A percentile compares a stretch with the other conserved stretches of the same genome.
Conservation (phyloP, 1,140 invertebrate species). For the Papilio helenus region DNA sequence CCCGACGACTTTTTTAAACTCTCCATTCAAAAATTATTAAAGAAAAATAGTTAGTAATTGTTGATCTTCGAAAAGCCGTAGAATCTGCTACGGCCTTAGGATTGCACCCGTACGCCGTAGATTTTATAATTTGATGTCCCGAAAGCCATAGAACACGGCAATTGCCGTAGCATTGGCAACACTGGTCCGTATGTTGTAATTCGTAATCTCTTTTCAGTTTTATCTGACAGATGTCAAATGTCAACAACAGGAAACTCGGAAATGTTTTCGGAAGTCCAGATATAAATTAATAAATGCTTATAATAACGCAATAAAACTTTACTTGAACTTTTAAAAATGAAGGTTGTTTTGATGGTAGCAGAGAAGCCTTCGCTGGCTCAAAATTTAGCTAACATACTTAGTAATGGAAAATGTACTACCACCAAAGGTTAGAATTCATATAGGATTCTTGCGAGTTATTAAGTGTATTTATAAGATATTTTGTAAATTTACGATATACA, state of each 20-base stretch:
- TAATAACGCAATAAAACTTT: not conserved
- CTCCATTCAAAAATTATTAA: no score
- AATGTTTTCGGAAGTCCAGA: not conserved
- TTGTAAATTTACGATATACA: not conserved
- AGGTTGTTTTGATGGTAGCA: conserved; percentile 98
- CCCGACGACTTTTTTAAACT: no score
- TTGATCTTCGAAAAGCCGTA: no score
- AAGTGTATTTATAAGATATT: not conserved
- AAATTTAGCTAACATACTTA: conserved; percentile 97
- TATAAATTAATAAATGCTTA: not conserved
- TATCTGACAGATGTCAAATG: not conserved
- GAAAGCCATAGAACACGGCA: no score
- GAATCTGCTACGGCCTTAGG: no score
- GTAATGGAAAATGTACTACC: conserved; percentile 91
- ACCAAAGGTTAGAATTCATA: conserved; percentile 90
- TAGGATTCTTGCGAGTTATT: conserved; percentile 25
- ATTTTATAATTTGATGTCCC: no score
- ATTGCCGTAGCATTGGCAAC: no score
- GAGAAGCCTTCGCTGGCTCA: conserved; percentile 99
- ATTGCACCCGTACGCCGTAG: no score
- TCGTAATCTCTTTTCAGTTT: not conserved
- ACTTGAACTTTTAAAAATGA: conserved; percentile 85
- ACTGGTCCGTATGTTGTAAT: no score
- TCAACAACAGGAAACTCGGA: not conserved
- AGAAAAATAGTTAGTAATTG: no score